Evolutionary conservation across 2,888 invertebrate genomes (phyloP).

Genomic region (Scaptomyza flava): DNA sequence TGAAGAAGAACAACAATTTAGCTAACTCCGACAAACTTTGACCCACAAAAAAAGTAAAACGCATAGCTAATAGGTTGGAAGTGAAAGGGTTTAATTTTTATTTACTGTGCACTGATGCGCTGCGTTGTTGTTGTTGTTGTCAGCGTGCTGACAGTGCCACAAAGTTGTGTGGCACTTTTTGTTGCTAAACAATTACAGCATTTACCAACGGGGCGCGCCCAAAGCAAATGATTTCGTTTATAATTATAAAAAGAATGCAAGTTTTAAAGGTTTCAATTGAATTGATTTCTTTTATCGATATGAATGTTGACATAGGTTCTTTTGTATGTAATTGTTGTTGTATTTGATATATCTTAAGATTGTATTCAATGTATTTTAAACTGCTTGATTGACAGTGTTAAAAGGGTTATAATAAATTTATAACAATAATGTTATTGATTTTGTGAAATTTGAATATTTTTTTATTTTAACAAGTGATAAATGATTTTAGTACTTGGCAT

Average conservation of each 20-base stretch:
- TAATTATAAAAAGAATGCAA: conserved; percentile 3
- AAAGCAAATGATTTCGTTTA: conserved; percentile 24
- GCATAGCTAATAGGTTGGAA: conserved; percentile 62
- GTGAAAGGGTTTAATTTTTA: conserved; percentile 61
- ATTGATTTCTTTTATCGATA: conserved; percentile 1
- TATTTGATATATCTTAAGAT: neutral
- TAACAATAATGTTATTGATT: no score
- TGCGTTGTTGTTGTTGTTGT: conserved; percentile 22
- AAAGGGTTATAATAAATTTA: no score
- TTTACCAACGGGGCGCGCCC: conserved; percentile 36
- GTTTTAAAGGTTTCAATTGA: neutral
- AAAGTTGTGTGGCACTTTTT: conserved; percentile 44
- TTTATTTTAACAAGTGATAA: no score
- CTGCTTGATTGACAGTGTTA: neutral
- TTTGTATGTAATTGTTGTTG: neutral
- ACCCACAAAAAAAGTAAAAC: conserved; percentile 51
- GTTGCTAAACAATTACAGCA: conserved; percentile 18
- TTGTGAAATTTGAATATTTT: no score
- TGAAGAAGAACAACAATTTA: conserved; percentile 26
- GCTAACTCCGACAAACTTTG: conserved; percentile 62
- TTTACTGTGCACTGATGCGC: conserved; percentile 12
- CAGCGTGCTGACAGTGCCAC: conserved; percentile 40
- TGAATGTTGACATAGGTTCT: neutral
- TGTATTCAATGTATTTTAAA: neutral
- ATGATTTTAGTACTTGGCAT: no score